Base-by-base conservation (phyloP, 2,113 vertebrate genomes). In the Mastomys natalensis region DNA sequence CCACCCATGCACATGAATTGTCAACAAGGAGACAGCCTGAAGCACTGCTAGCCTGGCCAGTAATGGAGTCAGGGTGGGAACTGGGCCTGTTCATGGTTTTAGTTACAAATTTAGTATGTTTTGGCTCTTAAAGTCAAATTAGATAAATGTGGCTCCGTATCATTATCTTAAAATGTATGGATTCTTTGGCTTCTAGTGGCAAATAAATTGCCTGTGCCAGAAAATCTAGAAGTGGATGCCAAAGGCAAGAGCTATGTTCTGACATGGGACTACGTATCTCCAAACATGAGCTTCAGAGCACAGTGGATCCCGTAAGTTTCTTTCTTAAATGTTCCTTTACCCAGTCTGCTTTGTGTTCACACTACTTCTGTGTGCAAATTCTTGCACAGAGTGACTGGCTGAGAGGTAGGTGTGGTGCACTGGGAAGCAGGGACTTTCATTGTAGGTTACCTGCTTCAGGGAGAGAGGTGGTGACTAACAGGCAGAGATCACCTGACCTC, bases 221-320 rank as follows among this genome's bases (percentile, higher is more conserved):
- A 93, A 87, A 98, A 98, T 10, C 0, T 98, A 62, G 60, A 48
- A 0, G 0, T 98, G 7, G 0, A 8, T 77, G 96, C 92, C 26
- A 0, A 94, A 90, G 95, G 97, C 55, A 87, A 96, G 90, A 11
- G 72, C 31, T 98, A 92, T 88, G 6, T 97, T 15, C 97, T 99
- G 16, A 95, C 76, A 0, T 99, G 98, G 98, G 2, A 78, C 1
- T 74, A 84, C 21, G 7, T 2, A 0, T 68, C 34, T 16, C 12
- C 90, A 26, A 87, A 68, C 2, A 22, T 96, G 37, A 98, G 0
- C 94, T 99, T 98, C 89, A 94, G n/a, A 5, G 98, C 98, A 3
- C 98, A 99, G 92, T 97, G 97, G 94, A 88, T 98, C 37, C 0
- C 0, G 98, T 98, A 93, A 98, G 98, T 98, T 81, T 60, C 66